A percentile compares a stretch with the other conserved stretches of the same genome.
These are phyloP conservation scores for Dolichotis patagonum DNA, from an alignment of 2,113 vertebrate species.

Conservation along the genomic window DNA sequence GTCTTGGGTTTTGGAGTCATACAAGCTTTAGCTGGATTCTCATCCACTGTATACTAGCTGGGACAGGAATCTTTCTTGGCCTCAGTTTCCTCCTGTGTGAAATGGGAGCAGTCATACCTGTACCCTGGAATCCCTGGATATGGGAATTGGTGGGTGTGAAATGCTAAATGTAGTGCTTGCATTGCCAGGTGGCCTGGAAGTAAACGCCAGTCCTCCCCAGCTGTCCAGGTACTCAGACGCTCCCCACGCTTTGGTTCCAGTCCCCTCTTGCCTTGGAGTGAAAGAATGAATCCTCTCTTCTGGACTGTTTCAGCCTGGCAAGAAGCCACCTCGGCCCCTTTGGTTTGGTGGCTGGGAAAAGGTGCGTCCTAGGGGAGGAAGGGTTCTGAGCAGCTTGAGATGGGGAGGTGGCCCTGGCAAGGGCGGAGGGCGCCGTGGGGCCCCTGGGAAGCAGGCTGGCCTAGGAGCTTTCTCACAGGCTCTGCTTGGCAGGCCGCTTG, in stretches of 20 bases:
- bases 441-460: conserved; percentile 63
- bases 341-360: conserved; percentile 24
- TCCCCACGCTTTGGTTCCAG: not conserved
- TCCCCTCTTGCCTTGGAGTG: not conserved
- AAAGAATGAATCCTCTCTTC: not conserved
- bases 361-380: conserved; percentile 23
- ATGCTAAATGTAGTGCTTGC: not conserved
- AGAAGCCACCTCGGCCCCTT: not conserved
- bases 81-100: not conserved
- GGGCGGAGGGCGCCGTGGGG: conserved; percentile 53
- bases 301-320: not conserved
- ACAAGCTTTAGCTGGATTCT: too few relatives aligned
- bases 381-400: conserved; percentile 56
- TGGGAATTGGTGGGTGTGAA: not conserved
- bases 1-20: not conserved
- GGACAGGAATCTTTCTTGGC: not conserved
- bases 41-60: not conserved
- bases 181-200: not conserved
- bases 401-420: conserved; percentile 81
- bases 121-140: not conserved
- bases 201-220: not conserved
- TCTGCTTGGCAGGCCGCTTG: conserved; percentile 85
- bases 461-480: conserved; percentile 85
- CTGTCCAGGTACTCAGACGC: not conserved
- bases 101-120: not conserved